Percentiles rank a stretch among this genome's conserved stretches.
phyloP scores from a whole-genome alignment of 2,113 vertebrate genomes.

The Cervus canadensis region DNA sequence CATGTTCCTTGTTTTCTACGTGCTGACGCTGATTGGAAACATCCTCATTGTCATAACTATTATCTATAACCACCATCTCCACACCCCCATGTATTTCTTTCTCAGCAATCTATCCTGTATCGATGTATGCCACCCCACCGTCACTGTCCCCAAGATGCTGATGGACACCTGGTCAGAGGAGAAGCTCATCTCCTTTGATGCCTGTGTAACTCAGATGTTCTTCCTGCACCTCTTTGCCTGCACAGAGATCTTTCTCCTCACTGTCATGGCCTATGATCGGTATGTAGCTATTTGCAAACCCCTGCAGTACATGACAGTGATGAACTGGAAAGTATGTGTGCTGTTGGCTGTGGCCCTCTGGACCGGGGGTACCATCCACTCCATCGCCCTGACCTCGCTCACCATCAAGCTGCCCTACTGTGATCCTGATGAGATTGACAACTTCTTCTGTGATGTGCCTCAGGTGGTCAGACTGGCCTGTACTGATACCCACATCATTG shows the following conservation, averaged over 20 bases:
- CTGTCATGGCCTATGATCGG: slow-evolving; percentile 78
- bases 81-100: slow-evolving; percentile 80
- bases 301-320: slow-evolving; percentile 72
- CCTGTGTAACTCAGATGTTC: slow-evolving; percentile 75
- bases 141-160: slow-evolving; percentile 77
- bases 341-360: slow-evolving; percentile 61
- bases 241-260: slow-evolving; percentile 77
- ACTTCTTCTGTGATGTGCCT: slow-evolving; percentile 78
- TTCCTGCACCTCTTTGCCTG: slow-evolving; percentile 77
- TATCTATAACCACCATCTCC: slow-evolving; percentile 51
- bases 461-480: slow-evolving; percentile 74
- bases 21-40: slow-evolving; percentile 72
- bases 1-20: slow-evolving; percentile 68
- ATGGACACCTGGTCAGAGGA: slow-evolving; percentile 53
- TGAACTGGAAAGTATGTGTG: slow-evolving; percentile 74
- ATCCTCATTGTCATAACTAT: slow-evolving; percentile 71
- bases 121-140: slow-evolving; percentile 74
- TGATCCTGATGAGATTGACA: slow-evolving; percentile 73
- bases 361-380: slow-evolving; percentile 70
- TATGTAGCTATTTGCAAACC: slow-evolving; percentile 79
- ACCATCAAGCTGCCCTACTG: slow-evolving; percentile 75
- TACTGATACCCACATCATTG: slow-evolving; percentile 63
- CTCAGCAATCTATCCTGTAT: slow-evolving; percentile 78
- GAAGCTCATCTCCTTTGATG: slow-evolving; percentile 72
- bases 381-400: slow-evolving; percentile 71